Evolutionary conservation across 2,888 invertebrate genomes (phyloP).

Genomic region (Gryllus longicercus): DNA sequence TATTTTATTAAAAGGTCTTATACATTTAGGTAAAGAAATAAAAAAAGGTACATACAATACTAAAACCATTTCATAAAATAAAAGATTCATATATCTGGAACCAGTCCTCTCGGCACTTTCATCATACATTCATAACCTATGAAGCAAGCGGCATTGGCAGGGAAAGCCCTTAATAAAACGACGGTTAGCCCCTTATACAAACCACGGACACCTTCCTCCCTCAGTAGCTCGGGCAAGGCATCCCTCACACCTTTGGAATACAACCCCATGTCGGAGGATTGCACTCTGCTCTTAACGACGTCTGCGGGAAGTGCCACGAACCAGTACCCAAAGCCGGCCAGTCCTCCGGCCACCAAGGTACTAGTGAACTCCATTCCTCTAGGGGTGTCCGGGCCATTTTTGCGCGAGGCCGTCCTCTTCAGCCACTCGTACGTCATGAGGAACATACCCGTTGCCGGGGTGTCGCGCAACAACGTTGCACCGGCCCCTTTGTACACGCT

Average conservation of each 20-base stretch:
- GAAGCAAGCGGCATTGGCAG: constrained; percentile 63
- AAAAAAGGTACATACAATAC: too few species aligned
- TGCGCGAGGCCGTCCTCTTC: constrained; percentile 40
- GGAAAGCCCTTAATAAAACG: constrained; percentile 61
- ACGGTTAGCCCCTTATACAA: constrained; percentile 58
- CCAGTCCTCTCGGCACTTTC: constrained; percentile 47
- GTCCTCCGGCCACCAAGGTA: constrained; percentile 57
- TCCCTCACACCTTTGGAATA: constrained; percentile 56
- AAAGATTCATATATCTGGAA: too few species aligned
- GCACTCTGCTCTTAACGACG: constrained; percentile 59
- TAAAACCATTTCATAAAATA: too few species aligned
- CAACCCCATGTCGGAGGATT: constrained; percentile 59
- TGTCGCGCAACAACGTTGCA: constrained; percentile 56
- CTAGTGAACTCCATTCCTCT: not conserved
- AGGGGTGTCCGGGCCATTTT: not conserved
- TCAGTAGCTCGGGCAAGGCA: constrained; percentile 54
- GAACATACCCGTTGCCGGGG: constrained; percentile 57
- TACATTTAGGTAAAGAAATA: too few species aligned
- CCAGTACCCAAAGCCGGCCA: constrained; percentile 61
- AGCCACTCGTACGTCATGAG: constrained; percentile 57
- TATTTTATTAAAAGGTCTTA: too few species aligned
- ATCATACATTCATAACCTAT: constrained; percentile 58
- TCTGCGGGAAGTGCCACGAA: constrained; percentile 58
- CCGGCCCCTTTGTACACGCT: constrained; percentile 57
- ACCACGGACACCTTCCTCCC: constrained; percentile 55